Evolutionary conservation across 2,113 vertebrate species (phyloP).

Genomic region (western clawed frog (Xenopus tropicalis)): DNA sequence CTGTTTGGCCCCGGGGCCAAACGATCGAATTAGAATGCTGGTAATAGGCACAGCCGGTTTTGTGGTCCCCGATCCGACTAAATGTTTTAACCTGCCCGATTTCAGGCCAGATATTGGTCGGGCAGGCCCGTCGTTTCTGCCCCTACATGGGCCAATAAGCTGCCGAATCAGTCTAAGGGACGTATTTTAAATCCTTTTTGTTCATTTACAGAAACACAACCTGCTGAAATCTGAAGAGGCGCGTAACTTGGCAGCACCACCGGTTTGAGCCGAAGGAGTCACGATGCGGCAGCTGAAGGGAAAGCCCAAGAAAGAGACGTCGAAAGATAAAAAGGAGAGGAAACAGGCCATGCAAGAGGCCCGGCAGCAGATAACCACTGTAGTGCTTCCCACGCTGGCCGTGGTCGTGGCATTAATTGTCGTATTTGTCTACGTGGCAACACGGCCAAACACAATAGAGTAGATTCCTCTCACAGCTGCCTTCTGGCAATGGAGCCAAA

Average conservation of each 20-base stretch:
- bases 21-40: too few relatives aligned
- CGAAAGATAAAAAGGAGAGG: constrained; percentile 93
- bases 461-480: constrained; percentile 53
- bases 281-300: constrained; percentile 97
- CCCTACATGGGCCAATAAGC: too few relatives aligned
- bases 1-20: too few relatives aligned
- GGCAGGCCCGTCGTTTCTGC: too few relatives aligned
- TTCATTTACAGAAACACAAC: not conserved
- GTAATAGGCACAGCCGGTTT: too few relatives aligned
- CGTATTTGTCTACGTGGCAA: constrained; percentile 91
- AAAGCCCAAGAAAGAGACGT: constrained; percentile 94
- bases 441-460: constrained; percentile 78
- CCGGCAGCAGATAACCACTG: constrained; percentile 85
- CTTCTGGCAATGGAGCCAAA: constrained; percentile 48
- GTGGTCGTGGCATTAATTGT: constrained; percentile 85
- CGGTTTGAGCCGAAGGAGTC: not conserved
- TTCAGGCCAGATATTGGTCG: too few relatives aligned
- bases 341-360: constrained; percentile 97
- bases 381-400: constrained; percentile 87
- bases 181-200: too few relatives aligned
- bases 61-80: too few relatives aligned
- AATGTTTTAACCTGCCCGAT: too few relatives aligned
- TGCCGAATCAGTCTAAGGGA: too few relatives aligned
- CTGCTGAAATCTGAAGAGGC: not conserved
- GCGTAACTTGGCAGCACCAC: not conserved